Evolutionary conservation across 2,113 vertebrate species (phyloP).

Genomic region (Orthonyx spaldingii): DNA sequence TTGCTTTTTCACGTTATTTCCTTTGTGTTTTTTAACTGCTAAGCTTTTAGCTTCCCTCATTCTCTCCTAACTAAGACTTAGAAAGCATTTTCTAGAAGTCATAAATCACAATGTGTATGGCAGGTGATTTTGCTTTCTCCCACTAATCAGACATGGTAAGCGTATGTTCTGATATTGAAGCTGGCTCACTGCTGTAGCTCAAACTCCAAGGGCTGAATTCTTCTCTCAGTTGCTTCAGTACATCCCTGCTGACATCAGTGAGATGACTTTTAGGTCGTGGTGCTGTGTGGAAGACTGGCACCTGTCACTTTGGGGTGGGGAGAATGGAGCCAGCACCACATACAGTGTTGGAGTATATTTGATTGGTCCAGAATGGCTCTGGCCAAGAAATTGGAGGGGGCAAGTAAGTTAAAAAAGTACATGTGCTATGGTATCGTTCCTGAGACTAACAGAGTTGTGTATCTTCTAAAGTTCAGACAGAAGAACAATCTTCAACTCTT

Average conservation of each 20-base stretch:
- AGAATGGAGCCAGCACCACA: neutral
- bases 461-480: neutral
- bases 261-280: neutral
- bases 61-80: neutral
- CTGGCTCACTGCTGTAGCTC: neutral
- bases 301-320: neutral
- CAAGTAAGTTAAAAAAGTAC: neutral
- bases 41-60: neutral
- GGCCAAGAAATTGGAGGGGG: neutral
- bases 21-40: conserved; percentile 41
- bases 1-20: conserved; percentile 28
- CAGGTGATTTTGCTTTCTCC: neutral
- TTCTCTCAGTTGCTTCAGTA: neutral
- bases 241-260: neutral
- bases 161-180: accelerated
- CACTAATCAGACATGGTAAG: neutral
- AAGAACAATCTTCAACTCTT: neutral
- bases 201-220: neutral
- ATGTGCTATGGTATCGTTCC: neutral
- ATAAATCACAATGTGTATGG: neutral
- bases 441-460: neutral
- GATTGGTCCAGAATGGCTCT: neutral
- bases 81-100: neutral
- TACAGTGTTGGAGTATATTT: neutral
- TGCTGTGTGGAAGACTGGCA: neutral